phyloP scores from a whole-genome alignment of 2,797 vertebrate genomes.

The Pseudochromis fuscus region DNA sequence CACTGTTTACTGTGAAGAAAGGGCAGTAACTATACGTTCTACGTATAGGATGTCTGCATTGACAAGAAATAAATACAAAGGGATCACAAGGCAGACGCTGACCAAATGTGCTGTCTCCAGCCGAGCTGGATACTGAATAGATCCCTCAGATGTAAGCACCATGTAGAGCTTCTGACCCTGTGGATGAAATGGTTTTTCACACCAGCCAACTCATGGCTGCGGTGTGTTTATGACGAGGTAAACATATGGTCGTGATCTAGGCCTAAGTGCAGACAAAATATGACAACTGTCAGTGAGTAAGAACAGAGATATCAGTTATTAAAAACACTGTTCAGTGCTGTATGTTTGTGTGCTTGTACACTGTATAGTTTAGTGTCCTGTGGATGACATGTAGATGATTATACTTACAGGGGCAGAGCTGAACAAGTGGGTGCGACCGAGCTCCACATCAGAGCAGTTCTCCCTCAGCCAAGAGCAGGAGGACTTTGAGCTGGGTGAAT shows the following conservation, averaged over 20 bases:
- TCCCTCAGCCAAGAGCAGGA: conserved; percentile 84
- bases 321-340: not conserved
- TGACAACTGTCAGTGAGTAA: conserved; percentile 3
- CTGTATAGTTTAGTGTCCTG: not conserved
- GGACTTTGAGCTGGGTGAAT: conserved; percentile 85
- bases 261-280: not conserved
- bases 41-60: not conserved
- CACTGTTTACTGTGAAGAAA: not conserved
- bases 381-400: not conserved
- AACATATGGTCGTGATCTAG: not conserved
- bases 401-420: conserved; percentile 89
- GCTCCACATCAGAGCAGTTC: conserved; percentile 73
- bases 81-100: conserved; percentile 24
- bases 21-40: not conserved
- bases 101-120: not conserved
- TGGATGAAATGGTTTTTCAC: not conserved
- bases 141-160: not conserved
- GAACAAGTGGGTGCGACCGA: conserved; percentile 86
- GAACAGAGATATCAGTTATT: not conserved
- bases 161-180: not conserved
- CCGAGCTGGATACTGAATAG: not conserved
- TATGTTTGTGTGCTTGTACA: not conserved
- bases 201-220: not conserved
- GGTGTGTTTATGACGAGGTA: not conserved
- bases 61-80: not conserved